Percentiles rank a stretch among this genome's conserved stretches.
Conservation (phyloP, 2,888 invertebrate species). For the Chrysopilus asiliformis region DNA sequence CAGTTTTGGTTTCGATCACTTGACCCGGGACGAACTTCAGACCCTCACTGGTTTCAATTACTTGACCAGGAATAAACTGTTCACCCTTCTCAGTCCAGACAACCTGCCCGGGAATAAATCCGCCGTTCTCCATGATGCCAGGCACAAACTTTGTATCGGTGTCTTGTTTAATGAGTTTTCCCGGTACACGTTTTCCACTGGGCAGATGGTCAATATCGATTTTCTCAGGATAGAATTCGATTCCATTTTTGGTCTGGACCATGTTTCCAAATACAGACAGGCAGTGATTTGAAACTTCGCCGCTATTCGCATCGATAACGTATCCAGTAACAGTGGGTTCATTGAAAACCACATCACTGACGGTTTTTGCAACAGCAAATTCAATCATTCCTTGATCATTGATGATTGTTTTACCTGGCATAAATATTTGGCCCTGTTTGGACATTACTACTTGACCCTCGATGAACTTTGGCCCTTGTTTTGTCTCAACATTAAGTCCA, state of each 20-base stretch:
- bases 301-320: slow-evolving; percentile 44
- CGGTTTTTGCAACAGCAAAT: slow-evolving; percentile 45
- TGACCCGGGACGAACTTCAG: slow-evolving; percentile 67
- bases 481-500: slow-evolving; percentile 47
- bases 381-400: slow-evolving; percentile 40
- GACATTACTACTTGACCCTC: slow-evolving; percentile 51
- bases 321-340: slow-evolving; percentile 43
- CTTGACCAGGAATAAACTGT: slow-evolving; percentile 58
- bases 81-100: slow-evolving; percentile 55
- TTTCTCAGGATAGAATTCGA: slow-evolving; percentile 46
- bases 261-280: slow-evolving; percentile 50
- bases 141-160: slow-evolving; percentile 52
- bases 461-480: slow-evolving; percentile 49
- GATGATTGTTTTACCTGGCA: slow-evolving; percentile 45
- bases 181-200: slow-evolving; percentile 49
- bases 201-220: slow-evolving; percentile 34
- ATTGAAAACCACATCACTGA: slow-evolving; percentile 42
- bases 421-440: slow-evolving; percentile 45
- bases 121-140: slow-evolving; percentile 51
- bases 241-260: slow-evolving; percentile 49
- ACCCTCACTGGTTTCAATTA: slow-evolving; percentile 52
- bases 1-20: slow-evolving; percentile 52
- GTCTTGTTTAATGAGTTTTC: slow-evolving; percentile 47
- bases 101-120: slow-evolving; percentile 55
- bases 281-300: slow-evolving; percentile 40